Base-by-base conservation (phyloP, 1,140 invertebrate species). In the Zaprionus gabonicus region DNA sequence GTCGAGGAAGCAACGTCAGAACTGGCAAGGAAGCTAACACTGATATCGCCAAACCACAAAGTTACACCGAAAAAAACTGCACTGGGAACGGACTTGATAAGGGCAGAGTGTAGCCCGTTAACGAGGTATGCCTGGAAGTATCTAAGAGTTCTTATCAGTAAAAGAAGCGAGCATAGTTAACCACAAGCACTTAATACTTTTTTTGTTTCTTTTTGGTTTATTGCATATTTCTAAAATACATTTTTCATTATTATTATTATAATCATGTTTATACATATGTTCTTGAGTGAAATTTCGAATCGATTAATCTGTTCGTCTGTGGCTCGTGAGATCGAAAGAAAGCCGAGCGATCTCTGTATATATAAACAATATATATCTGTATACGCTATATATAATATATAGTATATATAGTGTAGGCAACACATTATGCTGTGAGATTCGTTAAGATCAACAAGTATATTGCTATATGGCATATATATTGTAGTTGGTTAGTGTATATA, bases 1-100 rank as follows among this genome's bases (percentile, higher is more conserved):
- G 13, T 27, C 7, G 7, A 53, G 15, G 13, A 3, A 7, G 36
- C 12, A 10, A 4, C 53, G n/a, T 7, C 17, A 36, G 6, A 25
- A 73, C 31, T 41, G 15, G 3, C 36, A 15, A 34, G 31, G 5
- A 12, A 51, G 7, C 95, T 10, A 10, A 10, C 95, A 76, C 94
- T 94, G 88, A 96, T 97, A 83, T 97, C 69, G 96, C 0, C 71
- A 71, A 46, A 78, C 71, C 76, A 12, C 76, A 76, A 57, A 17
- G 3, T 34, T 15, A 15, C 36, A 51, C 34, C 3, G 38, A 66
- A n/a, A 56, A 20, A 56, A 10, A 34, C 31, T 44, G 25, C 36
- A 46, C 64, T 74, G 49, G 28, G 66, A 74, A 69, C 46, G 46
- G 46, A 25, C 12, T 51, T 4, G 23, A 12, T 12, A 13, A 25